A percentile compares a stretch with the other conserved stretches of the same genome.
phyloP scores from a whole-genome alignment of 2,888 invertebrate species.

The Ethmia dodecea region DNA sequence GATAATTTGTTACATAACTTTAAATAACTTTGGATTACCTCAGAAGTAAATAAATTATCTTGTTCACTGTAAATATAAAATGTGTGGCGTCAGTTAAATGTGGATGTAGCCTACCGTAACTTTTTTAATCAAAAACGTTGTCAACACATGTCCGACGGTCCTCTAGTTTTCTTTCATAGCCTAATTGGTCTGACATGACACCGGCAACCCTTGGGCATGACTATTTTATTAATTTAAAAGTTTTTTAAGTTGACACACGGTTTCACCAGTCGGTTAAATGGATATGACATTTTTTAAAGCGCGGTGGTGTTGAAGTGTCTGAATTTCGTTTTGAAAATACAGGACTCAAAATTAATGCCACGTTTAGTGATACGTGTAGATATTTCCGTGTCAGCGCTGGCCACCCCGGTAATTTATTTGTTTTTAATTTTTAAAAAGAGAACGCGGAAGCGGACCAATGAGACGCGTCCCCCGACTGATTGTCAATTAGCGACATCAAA shows the following conservation, averaged over 20 bases:
- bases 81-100: neutral
- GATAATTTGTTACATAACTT: too few relatives aligned
- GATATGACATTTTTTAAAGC: slow-evolving; percentile 44
- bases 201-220: slow-evolving; percentile 42
- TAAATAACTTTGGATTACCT: too few relatives aligned
- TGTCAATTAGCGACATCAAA: slow-evolving; percentile 79
- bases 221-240: slow-evolving; percentile 47
- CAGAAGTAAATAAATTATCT: too few relatives aligned
- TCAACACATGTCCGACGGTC: slow-evolving; percentile 58
- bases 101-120: slow-evolving; percentile 10
- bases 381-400: slow-evolving; percentile 39
- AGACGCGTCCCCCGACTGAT: slow-evolving; percentile 73
- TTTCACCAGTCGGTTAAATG: slow-evolving; percentile 42
- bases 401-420: slow-evolving; percentile 65
- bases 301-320: neutral
- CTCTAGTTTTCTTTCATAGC: slow-evolving; percentile 60
- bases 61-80: too few relatives aligned
- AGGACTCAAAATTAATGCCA: slow-evolving; percentile 1
- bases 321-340: slow-evolving; percentile 3
- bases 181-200: slow-evolving; percentile 75
- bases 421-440: slow-evolving; percentile 75
- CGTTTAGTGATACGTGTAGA: slow-evolving; percentile 5
- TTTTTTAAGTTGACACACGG: slow-evolving; percentile 31
- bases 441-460: slow-evolving; percentile 68
- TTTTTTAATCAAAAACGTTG: slow-evolving; percentile 37